Conservation (phyloP, 2,113 vertebrate genomes). For the Menura novaehollandiae region DNA sequence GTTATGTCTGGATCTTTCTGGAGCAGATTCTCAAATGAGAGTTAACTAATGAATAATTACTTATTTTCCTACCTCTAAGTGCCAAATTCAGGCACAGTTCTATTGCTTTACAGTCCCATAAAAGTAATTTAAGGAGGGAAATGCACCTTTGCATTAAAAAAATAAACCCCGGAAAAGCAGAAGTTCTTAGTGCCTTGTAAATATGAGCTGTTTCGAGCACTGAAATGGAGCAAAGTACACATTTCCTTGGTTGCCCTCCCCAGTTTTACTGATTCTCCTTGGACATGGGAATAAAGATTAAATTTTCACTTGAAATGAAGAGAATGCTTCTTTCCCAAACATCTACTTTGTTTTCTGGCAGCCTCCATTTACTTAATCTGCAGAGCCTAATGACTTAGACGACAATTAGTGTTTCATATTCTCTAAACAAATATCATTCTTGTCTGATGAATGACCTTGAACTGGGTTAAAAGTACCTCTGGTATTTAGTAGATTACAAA, state of each 20-base stretch:
- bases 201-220: not conserved
- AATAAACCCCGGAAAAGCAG: not conserved
- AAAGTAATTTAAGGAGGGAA: not conserved
- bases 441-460: not conserved
- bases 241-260: not conserved
- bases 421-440: not conserved
- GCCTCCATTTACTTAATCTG: slow-evolving; percentile 48
- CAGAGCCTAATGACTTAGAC: slow-evolving; percentile 36
- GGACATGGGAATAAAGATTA: slow-evolving; percentile 16
- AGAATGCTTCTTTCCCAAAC: not conserved
- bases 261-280: not conserved
- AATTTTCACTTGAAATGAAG: slow-evolving; percentile 35
- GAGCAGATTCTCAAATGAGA: not conserved
- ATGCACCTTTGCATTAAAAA: not conserved
- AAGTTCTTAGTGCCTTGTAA: not conserved
- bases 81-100: not conserved
- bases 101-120: not conserved
- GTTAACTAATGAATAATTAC: not conserved
- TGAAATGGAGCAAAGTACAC: not conserved
- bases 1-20: not conserved
- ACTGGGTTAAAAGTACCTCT: slow-evolving; percentile 3
- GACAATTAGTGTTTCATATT: slow-evolving; percentile 16
- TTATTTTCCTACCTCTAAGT: not conserved
- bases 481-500: not conserved
- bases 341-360: not conserved